Evolutionary conservation across 2,797 vertebrate genomes (phyloP).

Genomic region (Loris lydekkerianus): DNA sequence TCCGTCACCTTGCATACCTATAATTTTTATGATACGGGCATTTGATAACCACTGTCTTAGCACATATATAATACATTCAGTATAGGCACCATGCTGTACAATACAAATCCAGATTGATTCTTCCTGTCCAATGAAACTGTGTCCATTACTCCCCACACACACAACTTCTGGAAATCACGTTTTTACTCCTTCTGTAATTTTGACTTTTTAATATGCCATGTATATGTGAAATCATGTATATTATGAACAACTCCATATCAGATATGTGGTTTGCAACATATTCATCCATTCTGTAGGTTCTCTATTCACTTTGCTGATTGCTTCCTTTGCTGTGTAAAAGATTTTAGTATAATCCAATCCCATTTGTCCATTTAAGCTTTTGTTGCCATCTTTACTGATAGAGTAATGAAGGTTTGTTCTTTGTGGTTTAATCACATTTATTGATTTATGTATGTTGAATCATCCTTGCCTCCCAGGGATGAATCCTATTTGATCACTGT

Average conservation of each 20-base stretch:
- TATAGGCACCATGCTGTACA: neutral
- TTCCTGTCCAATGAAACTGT: neutral
- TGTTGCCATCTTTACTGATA: neutral
- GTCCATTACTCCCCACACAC: neutral
- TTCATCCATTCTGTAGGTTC: neutral
- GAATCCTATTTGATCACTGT: neutral
- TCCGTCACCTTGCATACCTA: neutral
- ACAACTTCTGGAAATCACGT: too few relatives aligned
- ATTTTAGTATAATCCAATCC: neutral
- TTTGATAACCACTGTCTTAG: neutral
- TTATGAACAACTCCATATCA: neutral
- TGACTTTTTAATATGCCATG: neutral
- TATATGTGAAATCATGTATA: neutral
- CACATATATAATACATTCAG: neutral
- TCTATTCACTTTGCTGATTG: neutral
- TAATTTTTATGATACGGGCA: neutral
- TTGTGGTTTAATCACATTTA: neutral
- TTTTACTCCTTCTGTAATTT: neutral
- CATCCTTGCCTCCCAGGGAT: neutral
- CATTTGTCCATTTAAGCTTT: neutral
- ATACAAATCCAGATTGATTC: neutral
- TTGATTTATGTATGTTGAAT: neutral
- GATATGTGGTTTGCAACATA: neutral
- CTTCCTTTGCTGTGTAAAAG: neutral
- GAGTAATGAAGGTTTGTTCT: neutral